A percentile compares a stretch with the other conserved stretches of the same genome.
These are phyloP conservation scores for Tangara arthus DNA, from an alignment of 2,797 vertebrate species.

Conservation along the genomic window DNA sequence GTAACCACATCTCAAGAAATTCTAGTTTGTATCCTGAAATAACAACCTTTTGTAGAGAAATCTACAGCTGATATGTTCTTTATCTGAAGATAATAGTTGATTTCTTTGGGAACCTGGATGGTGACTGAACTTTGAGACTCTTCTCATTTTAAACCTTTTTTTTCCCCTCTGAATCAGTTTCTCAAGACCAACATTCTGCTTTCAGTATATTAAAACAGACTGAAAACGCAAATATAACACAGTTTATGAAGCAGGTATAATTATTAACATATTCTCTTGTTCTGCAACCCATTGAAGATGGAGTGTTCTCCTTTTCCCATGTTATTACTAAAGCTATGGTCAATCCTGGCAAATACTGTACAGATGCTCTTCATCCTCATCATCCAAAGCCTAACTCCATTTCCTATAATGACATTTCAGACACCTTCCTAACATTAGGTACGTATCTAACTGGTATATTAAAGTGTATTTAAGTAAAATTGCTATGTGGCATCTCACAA, in stretches of 20 bases:
- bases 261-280: not conserved
- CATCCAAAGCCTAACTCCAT: not conserved
- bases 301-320: not conserved
- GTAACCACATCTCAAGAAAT: slow-evolving; percentile 23
- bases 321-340: not conserved
- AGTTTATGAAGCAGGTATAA: not conserved
- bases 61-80: not conserved
- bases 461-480: not conserved
- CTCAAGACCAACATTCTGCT: not conserved
- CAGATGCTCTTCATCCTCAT: not conserved
- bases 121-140: not conserved
- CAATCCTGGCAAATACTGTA: not conserved
- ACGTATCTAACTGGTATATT: not conserved
- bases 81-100: not conserved
- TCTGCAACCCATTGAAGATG: not conserved
- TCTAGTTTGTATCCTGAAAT: not conserved
- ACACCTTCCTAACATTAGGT: not conserved
- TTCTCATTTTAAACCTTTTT: not conserved
- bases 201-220: not conserved
- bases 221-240: not conserved
- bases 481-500: not conserved
- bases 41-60: not conserved
- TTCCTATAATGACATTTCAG: not conserved
- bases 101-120: not conserved
- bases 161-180: not conserved